A percentile compares a stretch with the other conserved stretches of the same genome.
These are phyloP conservation scores for Scaptomyza pallida DNA, from an alignment of 1,140 invertebrate species.

Conservation along the genomic window DNA sequence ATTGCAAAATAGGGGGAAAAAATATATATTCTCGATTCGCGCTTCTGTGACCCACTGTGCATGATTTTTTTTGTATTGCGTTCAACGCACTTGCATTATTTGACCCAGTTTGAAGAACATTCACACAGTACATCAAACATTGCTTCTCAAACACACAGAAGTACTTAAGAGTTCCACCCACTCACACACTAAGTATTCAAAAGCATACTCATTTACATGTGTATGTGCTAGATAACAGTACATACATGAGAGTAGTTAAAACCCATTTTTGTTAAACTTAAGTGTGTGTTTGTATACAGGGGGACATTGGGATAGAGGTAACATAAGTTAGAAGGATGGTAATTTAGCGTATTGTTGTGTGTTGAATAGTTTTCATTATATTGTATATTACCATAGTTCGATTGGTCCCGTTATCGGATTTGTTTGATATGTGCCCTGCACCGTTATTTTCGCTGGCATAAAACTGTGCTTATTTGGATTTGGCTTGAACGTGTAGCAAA, in stretches of 20 bases:
- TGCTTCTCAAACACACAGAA: conserved; percentile 17
- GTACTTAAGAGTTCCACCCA: conserved; percentile 3
- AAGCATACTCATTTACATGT: conserved; percentile 17
- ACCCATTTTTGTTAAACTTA: too few relatives aligned
- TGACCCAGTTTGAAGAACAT: conserved; percentile 64
- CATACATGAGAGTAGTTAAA: too few relatives aligned
- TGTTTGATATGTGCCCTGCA: conserved; percentile 81
- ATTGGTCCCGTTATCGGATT: conserved; percentile 83
- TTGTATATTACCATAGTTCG: conserved; percentile 81
- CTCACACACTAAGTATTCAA: conserved; percentile 6
- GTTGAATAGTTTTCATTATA: conserved; percentile 5
- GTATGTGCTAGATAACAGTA: background rate
- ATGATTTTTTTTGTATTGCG: conserved; percentile 11
- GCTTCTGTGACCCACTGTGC: conserved; percentile 44
- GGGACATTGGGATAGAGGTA: background rate
- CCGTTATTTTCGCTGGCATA: conserved; percentile 82
- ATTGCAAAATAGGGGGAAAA: too few relatives aligned
- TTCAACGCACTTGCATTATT: conserved; percentile 59
- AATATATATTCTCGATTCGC: too few relatives aligned
- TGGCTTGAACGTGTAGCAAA: conserved; percentile 84
- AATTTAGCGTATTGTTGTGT: background rate
- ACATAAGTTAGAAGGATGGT: background rate
- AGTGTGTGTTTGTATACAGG: too few relatives aligned
- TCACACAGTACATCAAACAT: conserved; percentile 37
- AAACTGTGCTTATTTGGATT: conserved; percentile 83